A percentile compares a stretch with the other conserved stretches of the same genome.
phyloP scores from a whole-genome alignment of 1,140 invertebrate genomes.

The Ceratosolen fusciceps region DNA sequence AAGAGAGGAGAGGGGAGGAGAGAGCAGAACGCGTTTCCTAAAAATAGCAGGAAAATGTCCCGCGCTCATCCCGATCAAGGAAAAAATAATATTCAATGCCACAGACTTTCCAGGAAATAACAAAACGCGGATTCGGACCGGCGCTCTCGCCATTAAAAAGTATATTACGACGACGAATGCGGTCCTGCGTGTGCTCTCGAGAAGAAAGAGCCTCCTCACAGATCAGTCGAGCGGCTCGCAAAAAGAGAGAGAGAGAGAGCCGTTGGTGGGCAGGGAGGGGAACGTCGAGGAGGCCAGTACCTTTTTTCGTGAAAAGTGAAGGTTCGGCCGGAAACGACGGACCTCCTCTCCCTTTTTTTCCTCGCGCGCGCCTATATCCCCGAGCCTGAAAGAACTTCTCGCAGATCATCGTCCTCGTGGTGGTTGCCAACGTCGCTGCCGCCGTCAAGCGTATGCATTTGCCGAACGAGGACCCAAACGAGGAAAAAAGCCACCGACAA shows the following conservation, averaged over 20 bases:
- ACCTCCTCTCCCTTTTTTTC: constrained; percentile 29
- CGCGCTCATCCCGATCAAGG: constrained; percentile 16
- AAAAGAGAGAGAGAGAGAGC: constrained; percentile 18
- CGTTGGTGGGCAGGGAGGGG: background rate
- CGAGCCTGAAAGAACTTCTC: constrained; percentile 25
- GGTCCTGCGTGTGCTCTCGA: constrained; percentile 11
- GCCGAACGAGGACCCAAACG: background rate
- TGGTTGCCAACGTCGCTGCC: too few relatives aligned
- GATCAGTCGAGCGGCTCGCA: constrained; percentile 32
- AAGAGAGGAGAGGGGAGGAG: too few relatives aligned
- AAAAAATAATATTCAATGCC: constrained; percentile 6
- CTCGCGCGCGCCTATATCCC: background rate
- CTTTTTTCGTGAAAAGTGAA: constrained; percentile 41
- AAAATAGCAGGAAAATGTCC: constrained; percentile 7
- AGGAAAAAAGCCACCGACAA: constrained; percentile 50
- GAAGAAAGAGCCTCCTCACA: constrained; percentile 27
- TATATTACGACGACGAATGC: constrained; percentile 38
- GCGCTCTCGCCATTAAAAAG: constrained; percentile 41
- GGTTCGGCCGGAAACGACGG: constrained; percentile 38
- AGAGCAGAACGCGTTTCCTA: background rate
- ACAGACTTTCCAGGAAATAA: constrained; percentile 31
- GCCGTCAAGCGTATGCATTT: background rate
- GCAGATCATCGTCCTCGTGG: constrained; percentile 50
- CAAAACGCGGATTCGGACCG: background rate
- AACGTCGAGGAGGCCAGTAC: background rate